Evolutionary conservation across 2,888 invertebrate species (phyloP), one percentile per base, ranked within the genome.

Genomic region (Acleris cristana): DNA sequence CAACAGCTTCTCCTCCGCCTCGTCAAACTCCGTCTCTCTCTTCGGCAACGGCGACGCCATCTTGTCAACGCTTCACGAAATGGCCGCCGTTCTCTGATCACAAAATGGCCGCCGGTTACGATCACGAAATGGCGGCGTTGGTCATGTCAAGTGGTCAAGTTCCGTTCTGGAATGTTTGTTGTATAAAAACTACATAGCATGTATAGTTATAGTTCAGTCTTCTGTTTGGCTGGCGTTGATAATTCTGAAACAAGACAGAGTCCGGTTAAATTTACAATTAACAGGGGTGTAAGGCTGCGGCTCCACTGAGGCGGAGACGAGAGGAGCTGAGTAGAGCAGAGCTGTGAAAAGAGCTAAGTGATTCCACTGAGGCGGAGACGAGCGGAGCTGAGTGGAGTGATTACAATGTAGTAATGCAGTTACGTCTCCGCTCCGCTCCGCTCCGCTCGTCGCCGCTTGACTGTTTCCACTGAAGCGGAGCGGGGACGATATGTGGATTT

Each of bases 1-100:
- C 53, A 92, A 69, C 2, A 92, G 77, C 69, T 87, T 89, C 78
- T 89, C 88, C 7, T 84, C 85, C 0, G 88, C 90, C 34, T 86
- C 92, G 14, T 90, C 91, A 0, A 75, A 70, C 16, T 71, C 76
- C 14, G 40, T 4, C 55, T 82, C 83, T 61, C 76, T 75, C 71
- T 82, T 87, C 52, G 84, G 86, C 19, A 78, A 82, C 64, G 81
- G 65, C 69, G 82, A 69, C 75, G 86, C 80, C 87, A 89, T 89
- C 75, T 88, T 88, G 75, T 73, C 71, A 73, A 74, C 64, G 63
- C 49, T 69, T 73, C 44, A 73, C 80, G 79, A 81, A 76, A 85
- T 83, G 80, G 79, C 79, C 69, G 74, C 66, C 52, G 60, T 58
- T 40, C 40, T 40, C 14, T 40, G 40, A 40, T 40, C 14, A 40